Evolutionary conservation across 1,140 invertebrate species (phyloP).

Genomic region (Xylocopa sonorina): DNA sequence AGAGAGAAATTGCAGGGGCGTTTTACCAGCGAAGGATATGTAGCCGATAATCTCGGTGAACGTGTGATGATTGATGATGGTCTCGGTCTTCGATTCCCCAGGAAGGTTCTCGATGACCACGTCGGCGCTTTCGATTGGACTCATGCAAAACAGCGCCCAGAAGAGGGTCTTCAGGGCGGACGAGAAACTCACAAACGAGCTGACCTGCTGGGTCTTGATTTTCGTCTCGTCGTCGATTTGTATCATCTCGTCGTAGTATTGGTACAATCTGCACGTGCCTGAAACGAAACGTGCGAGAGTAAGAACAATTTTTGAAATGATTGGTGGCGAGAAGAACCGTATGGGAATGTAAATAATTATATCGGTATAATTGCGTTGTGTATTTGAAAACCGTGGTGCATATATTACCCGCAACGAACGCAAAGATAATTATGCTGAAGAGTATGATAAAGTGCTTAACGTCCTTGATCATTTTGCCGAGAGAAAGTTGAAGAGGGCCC

Average conservation of each 20-base stretch:
- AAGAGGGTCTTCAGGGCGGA: slow-evolving; percentile 88
- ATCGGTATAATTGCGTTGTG: too few species aligned
- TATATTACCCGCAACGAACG: slow-evolving; percentile 82
- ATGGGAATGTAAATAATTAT: too few species aligned
- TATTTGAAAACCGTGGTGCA: too few species aligned
- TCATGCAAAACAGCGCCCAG: slow-evolving; percentile 89
- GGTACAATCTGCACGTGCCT: slow-evolving; percentile 80
- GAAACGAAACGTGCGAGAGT: background rate
- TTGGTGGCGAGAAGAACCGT: too few species aligned
- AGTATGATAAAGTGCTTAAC: slow-evolving; percentile 83
- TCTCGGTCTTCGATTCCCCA: slow-evolving; percentile 77
- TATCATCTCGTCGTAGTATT: slow-evolving; percentile 85
- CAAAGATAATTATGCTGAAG: slow-evolving; percentile 82
- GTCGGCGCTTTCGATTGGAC: slow-evolving; percentile 85
- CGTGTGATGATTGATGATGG: slow-evolving; percentile 82
- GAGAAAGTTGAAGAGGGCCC: slow-evolving; percentile 84
- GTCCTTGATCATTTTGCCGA: slow-evolving; percentile 84
- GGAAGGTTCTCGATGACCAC: slow-evolving; percentile 85
- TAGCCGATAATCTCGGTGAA: slow-evolving; percentile 86
- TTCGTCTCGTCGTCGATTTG: slow-evolving; percentile 81
- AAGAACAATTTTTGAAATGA: too few species aligned
- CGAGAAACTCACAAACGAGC: slow-evolving; percentile 82
- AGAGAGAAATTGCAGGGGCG: background rate
- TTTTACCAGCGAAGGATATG: slow-evolving; percentile 83
- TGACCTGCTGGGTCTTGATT: slow-evolving; percentile 75